Base-by-base conservation (phyloP, 2,888 invertebrate species). In the Cremastinae sp. region DNA sequence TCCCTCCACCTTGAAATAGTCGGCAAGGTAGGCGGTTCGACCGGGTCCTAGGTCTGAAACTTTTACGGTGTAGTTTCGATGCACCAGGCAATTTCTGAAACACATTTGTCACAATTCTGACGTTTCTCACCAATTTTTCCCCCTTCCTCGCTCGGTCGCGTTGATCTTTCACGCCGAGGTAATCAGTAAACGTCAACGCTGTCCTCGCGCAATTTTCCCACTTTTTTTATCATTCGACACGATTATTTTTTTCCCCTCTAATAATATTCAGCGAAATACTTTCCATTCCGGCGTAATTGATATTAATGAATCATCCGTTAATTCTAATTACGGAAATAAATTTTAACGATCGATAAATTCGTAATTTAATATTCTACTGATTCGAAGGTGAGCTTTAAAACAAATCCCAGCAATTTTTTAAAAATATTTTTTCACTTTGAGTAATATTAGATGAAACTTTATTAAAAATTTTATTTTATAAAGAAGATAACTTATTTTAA, bases 61-160 rank as follows among this genome's bases (percentile, higher is more conserved):
- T 90, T 96, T 95, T 79, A 95, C 92, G 82, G 91, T 91, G 89
- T 94, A 94, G 84, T 93, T 92, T 82, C 92, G 92, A 81, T 95
- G 95, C 79, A 96, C 96, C 85, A 97, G 92, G 90, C 96, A 96
- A 90, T 96, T 96, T 85, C 96, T 94, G 91, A 65, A 84, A 85
- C 79, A 81, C 65, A 78, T 62, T 53, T 10, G 45, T 68, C 43
- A 43, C 41, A 12, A 8, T 28, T 22, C 45, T 34, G 36, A 54
- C 59, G 8, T 34, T 58, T 54, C 10, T 53, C 45, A n/a, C 8
- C 28, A 9, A 7, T 38, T 64, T 49, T 20, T 14, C 16, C 7
- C 18, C 18, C 8, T 2, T 16, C 18, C 5, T 16, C 14, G 45
- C 12, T 14, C 16, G 16, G 18, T 1, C 28, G 5, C 12, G 16